Evolutionary conservation across 2,797 vertebrate genomes (phyloP), one percentile per base, ranked within the genome.

Genomic region (Onychomys arenicola): DNA sequence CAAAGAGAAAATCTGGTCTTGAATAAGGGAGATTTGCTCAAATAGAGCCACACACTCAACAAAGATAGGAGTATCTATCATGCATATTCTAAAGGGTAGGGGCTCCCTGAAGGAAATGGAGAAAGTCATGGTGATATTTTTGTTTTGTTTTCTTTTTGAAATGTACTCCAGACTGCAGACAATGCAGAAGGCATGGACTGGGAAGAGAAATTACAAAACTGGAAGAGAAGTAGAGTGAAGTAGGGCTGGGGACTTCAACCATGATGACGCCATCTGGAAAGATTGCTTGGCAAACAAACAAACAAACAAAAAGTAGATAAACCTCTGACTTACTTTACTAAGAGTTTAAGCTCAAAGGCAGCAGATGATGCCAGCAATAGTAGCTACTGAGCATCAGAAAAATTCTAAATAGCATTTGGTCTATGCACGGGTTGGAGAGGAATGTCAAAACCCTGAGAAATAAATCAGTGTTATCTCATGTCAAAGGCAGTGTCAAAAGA

Each of bases 211-310:
- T n/a, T n/a, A n/a, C n/a, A n/a, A n/a, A n/a, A n/a, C n/a, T n/a
- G 85, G 76, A 92, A 97, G 52, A 92, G 65, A 96, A 94, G 73
- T 76, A 82, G 86, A 49, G 81, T 57, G 63, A 86, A 95, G 73
- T 37, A 65, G 71, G 81, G 52, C 81, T 82, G 85, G 37, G 57
- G 43, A 84, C 82, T 94, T 97, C 92, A 90, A 82, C 96, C 95
- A 97, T 89, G 95, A 97, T 93, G 97, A 96, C 65, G 84, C 96
- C 97, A 97, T 96, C 95, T 97, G 97, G 97, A 97, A 93, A 78
- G 69, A 63, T 81, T 96, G 85, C 75, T 95, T 96, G 97, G 97
- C 96, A 96, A 95, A 96, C 4, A 13, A 16, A 55, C 52, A 55
- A 52, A 49, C 49, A 49, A 52, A 52, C 52, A 97, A 84, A 97